Evolutionary conservation across 1,140 invertebrate species (phyloP), one percentile per base, ranked within the genome.

Genomic region (Apis dorsata): DNA sequence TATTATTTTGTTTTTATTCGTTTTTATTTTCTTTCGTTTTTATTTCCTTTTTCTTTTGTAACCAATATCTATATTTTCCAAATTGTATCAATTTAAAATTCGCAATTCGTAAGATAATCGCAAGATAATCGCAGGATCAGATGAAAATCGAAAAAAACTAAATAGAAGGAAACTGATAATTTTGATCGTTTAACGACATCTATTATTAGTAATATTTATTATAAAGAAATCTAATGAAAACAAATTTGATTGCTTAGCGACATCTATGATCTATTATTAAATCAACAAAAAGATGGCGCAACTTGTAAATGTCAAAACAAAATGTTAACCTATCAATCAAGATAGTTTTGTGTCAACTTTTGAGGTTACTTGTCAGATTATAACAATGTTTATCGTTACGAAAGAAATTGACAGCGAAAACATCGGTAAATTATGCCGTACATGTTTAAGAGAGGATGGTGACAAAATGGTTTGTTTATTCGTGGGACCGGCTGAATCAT

Each of bases 381-480:
- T 28, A 66, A 78, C 15, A 9, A 94, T 94, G 93, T 94, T 94
- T 84, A 93, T 94, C 60, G 93, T 94, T 11, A 94, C 93, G 5
- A 94, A 94, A 83, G 90, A 92, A 79, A 94, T 94, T n/a, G 93
- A 94, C 74, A 91, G 92, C 77, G 92, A 94, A 76, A 94, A 94
- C 80, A 94, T 94, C 4, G 92, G 92, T 49, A 93, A 93, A 88
- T 79, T 94, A 49, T 94, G 93, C 70, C 91, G 93, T 12, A 94
- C 93, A 1, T 94, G 93, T 78, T 87, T 94, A 24, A 90, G 93
- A 76, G 93, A 94, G 78, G 93, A 94, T 73, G 91, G 92, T n/a
- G 92, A 93, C 60, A 94, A 94, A 89, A 94, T 94, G 93, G 87
- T 93, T 75, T 94, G 91, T 86, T 86, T 94, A n/a, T 94, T 94